Evolutionary conservation across 2,113 vertebrate species (phyloP).

Genomic region (Ptyas mucosa): DNA sequence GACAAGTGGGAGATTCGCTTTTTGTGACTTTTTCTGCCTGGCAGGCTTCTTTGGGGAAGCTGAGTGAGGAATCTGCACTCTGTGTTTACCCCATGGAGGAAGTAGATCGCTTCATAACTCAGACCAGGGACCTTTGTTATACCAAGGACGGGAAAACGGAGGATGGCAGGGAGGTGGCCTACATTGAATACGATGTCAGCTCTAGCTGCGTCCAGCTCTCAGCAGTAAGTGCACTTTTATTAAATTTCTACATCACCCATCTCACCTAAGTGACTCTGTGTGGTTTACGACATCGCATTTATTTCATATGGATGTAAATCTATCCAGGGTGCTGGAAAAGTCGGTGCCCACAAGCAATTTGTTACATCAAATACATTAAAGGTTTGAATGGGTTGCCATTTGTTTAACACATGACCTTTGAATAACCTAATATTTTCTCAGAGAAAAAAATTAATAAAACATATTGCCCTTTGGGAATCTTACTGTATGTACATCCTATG

Average conservation of each 20-base stretch:
- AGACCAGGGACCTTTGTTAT: slow-evolving; percentile 91
- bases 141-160: slow-evolving; percentile 82
- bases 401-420: neutral
- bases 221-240: slow-evolving; percentile 73
- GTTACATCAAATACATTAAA: neutral
- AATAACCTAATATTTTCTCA: neutral
- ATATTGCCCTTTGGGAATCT: neutral
- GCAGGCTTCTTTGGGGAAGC: slow-evolving; percentile 71
- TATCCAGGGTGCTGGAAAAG: neutral
- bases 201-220: slow-evolving; percentile 92
- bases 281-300: neutral
- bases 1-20: slow-evolving; percentile 70
- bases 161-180: slow-evolving; percentile 80
- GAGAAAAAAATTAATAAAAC: neutral
- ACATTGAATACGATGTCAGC: slow-evolving; percentile 95
- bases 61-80: slow-evolving; percentile 84
- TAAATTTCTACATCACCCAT: neutral
- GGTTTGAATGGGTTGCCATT: neutral
- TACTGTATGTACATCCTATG: neutral
- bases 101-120: slow-evolving; percentile 82
- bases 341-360: neutral
- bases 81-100: slow-evolving; percentile 86
- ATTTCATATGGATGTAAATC: neutral
- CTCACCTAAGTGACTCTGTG: neutral
- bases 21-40: slow-evolving; percentile 86